Evolutionary conservation across 92 coral and sea anemone genomes (phyloP).

Genomic region (Chrysogorgia sp.): DNA sequence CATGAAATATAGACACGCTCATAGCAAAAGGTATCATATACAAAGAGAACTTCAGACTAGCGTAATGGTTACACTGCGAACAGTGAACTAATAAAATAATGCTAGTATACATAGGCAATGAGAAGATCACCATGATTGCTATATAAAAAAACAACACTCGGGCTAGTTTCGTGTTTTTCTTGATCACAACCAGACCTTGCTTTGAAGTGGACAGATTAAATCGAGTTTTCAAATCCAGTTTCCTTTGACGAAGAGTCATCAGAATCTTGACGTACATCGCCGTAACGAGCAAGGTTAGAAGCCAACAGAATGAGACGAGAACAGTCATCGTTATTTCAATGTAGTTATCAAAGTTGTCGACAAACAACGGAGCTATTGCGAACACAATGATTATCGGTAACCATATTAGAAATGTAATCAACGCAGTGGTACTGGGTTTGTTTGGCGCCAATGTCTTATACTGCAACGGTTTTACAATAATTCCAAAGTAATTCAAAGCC

Average conservation of each 20-base stretch:
- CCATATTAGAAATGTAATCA: not conserved
- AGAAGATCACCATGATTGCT: not conserved
- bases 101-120: slow-evolving; percentile 19
- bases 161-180: slow-evolving; percentile 28
- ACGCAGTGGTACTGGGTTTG: not conserved
- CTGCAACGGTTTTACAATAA: slow-evolving; percentile 28
- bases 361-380: slow-evolving; percentile 7
- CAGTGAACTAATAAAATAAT: not conserved
- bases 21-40: not conserved
- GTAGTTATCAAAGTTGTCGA: slow-evolving; percentile 16
- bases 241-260: slow-evolving; percentile 12
- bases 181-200: slow-evolving; percentile 34
- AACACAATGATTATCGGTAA: not conserved
- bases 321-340: not conserved
- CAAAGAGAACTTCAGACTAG: not conserved
- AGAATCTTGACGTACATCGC: slow-evolving; percentile 9
- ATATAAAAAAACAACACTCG: slow-evolving; percentile 1
- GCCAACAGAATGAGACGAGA: slow-evolving; percentile 2
- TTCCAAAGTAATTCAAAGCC: slow-evolving; percentile 9
- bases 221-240: not conserved
- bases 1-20: not conserved
- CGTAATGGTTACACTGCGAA: not conserved
- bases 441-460: not conserved
- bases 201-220: slow-evolving; percentile 12
- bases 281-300: not conserved